Percentiles rank a stretch among this genome's conserved stretches.
phyloP scores from a whole-genome alignment of 2,797 vertebrate genomes.

The Peromyscus aztecus region DNA sequence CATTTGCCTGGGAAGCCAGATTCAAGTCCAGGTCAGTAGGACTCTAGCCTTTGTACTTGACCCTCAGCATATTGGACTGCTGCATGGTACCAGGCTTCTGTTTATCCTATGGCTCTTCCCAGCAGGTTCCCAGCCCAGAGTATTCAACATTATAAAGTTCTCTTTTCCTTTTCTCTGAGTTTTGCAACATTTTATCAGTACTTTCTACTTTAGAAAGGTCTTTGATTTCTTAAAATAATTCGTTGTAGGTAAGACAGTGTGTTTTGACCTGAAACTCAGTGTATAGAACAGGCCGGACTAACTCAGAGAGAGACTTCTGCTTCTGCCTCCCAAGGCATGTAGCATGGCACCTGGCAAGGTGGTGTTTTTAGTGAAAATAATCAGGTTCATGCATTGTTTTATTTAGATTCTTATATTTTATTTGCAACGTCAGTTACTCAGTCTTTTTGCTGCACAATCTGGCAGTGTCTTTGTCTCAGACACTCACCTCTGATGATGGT shows the following conservation, averaged over 20 bases:
- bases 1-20: neutral
- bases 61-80: neutral
- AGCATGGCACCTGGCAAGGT: neutral
- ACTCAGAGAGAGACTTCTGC: neutral
- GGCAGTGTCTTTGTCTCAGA: neutral
- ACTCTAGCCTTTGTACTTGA: neutral
- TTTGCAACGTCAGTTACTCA: slow-evolving; percentile 3
- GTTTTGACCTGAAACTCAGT: neutral
- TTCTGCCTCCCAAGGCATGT: neutral
- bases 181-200: slow-evolving; percentile 46
- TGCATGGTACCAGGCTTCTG: neutral
- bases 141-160: slow-evolving; percentile 30
- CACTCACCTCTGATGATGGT: neutral
- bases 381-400: neutral
- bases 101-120: neutral
- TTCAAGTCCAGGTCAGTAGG: neutral
- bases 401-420: slow-evolving; percentile 39
- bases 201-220: slow-evolving; percentile 60
- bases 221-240: slow-evolving; percentile 28
- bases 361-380: slow-evolving; percentile 58
- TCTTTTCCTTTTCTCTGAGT: slow-evolving; percentile 13
- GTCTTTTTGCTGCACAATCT: slow-evolving; percentile 12
- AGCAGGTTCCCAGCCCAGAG: neutral
- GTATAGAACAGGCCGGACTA: neutral
- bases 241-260: neutral